phyloP scores from a whole-genome alignment of 30 jellyfish, hydroid and myxozoan species.

The Cassiopea andromeda region DNA sequence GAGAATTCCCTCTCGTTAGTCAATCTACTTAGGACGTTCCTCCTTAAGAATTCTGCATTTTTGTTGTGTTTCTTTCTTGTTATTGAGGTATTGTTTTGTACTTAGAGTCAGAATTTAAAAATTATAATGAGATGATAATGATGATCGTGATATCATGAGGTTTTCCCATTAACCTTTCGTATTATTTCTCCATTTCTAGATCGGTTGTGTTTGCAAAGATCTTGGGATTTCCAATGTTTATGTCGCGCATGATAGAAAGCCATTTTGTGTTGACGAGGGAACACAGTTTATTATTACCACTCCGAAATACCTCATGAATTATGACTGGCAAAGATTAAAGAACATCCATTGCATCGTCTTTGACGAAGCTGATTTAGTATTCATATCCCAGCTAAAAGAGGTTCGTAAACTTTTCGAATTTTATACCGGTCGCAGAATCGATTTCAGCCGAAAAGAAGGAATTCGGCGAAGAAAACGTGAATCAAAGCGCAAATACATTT shows the following conservation, averaged over 20 bases:
- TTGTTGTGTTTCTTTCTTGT: too few relatives aligned
- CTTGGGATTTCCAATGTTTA: slow-evolving; percentile 34
- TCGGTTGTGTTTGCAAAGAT: slow-evolving; percentile 67
- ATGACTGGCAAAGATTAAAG: slow-evolving; percentile 59
- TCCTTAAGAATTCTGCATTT: too few relatives aligned
- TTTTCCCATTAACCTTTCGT: neutral
- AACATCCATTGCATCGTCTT: slow-evolving; percentile 69
- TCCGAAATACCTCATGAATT: slow-evolving; percentile 61
- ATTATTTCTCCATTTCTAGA: slow-evolving; percentile 24
- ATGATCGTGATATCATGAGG: too few relatives aligned
- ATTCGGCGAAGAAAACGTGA: slow-evolving; percentile 39
- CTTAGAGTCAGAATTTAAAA: too few relatives aligned
- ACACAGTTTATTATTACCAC: slow-evolving; percentile 69
- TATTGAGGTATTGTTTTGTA: too few relatives aligned
- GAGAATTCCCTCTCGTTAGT: too few relatives aligned
- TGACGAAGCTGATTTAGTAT: slow-evolving; percentile 89
- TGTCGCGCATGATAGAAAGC: slow-evolving; percentile 59
- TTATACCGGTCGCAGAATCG: slow-evolving; percentile 50
- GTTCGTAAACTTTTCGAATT: slow-evolving; percentile 54
- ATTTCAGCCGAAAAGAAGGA: slow-evolving; percentile 48
- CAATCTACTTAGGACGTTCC: too few relatives aligned
- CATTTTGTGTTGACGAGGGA: slow-evolving; percentile 39
- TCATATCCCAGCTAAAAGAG: slow-evolving; percentile 37
- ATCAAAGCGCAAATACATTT: slow-evolving; percentile 3
- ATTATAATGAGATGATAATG: too few relatives aligned